Percentiles rank a stretch among this genome's conserved stretches.
phyloP scores from a whole-genome alignment of 2,888 invertebrate species.

The Tenodera sinensis region DNA sequence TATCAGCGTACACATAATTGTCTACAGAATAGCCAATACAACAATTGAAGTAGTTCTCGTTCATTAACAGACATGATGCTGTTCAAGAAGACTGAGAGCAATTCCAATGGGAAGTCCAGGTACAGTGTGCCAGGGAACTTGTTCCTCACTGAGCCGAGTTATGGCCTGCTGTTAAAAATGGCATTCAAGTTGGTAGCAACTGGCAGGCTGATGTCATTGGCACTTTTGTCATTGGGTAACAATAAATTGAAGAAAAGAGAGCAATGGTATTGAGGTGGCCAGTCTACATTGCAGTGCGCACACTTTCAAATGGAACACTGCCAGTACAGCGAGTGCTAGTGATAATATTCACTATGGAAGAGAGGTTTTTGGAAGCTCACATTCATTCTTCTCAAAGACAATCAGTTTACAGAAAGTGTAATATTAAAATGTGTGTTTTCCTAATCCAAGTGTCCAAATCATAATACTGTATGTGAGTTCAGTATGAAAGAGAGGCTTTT shows the following conservation, averaged over 20 bases:
- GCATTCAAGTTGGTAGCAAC: not conserved
- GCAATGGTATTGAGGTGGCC: not conserved
- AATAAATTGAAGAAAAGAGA: not conserved
- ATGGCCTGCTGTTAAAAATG: not conserved
- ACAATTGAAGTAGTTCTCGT: too few species aligned
- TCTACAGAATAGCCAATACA: too few species aligned
- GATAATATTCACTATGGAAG: not conserved
- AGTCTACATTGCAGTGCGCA: not conserved
- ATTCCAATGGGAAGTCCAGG: too few species aligned
- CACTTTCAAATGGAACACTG: not conserved
- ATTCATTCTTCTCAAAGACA: not conserved
- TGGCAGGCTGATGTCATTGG: not conserved
- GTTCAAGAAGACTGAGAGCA: too few species aligned
- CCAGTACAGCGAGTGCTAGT: not conserved
- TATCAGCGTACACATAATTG: too few species aligned
- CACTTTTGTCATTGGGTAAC: not conserved
- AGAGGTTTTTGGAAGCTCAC: not conserved
- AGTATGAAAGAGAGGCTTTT: not conserved
- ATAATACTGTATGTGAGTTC: not conserved
- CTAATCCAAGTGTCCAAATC: not conserved
- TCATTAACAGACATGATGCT: too few species aligned
- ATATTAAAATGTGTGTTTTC: not conserved
- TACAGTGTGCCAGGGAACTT: not conserved
- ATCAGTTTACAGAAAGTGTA: not conserved
- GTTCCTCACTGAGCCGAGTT: not conserved